Evolutionary conservation across 2,888 invertebrate species (phyloP).

Genomic region (Perizoma affinitatum): DNA sequence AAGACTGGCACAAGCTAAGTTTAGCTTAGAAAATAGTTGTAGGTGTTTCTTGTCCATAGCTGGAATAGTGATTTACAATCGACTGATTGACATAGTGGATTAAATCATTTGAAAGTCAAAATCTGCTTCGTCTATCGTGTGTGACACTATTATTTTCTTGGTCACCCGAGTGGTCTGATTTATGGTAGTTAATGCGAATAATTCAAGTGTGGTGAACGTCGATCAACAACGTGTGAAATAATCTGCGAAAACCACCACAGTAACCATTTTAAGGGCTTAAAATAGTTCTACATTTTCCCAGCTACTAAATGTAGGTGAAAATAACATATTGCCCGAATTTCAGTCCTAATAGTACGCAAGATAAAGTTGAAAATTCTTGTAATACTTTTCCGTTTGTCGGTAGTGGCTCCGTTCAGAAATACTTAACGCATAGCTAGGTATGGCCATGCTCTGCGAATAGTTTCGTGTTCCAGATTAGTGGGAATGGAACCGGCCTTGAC

Average conservation of each 20-base stretch:
- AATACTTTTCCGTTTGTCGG: constrained; percentile 9
- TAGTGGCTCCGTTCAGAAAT: constrained; percentile 9
- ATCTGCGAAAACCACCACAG: too few species aligned
- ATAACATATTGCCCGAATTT: background rate
- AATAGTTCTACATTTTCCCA: background rate
- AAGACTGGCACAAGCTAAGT: constrained; percentile 23
- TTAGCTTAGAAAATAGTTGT: constrained; percentile 11
- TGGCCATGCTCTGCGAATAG: constrained; percentile 32
- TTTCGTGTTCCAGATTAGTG: constrained; percentile 34
- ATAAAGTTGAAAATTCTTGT: constrained; percentile 7
- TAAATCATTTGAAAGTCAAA: too few species aligned
- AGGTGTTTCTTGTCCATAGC: constrained; percentile 3
- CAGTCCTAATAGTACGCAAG: background rate
- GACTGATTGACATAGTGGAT: background rate
- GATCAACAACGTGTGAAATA: too few species aligned
- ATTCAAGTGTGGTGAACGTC: too few species aligned
- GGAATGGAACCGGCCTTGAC: constrained; percentile 39
- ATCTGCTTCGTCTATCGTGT: too few species aligned
- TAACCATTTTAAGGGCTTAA: too few species aligned
- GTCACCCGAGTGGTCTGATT: too few species aligned
- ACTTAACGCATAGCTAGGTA: constrained; percentile 35
- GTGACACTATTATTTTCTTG: too few species aligned
- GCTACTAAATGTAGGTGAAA: background rate
- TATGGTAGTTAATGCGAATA: too few species aligned
- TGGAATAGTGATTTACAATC: background rate